phyloP scores from a whole-genome alignment of 2,113 vertebrate genomes.

The Pluvialis apricaria region DNA sequence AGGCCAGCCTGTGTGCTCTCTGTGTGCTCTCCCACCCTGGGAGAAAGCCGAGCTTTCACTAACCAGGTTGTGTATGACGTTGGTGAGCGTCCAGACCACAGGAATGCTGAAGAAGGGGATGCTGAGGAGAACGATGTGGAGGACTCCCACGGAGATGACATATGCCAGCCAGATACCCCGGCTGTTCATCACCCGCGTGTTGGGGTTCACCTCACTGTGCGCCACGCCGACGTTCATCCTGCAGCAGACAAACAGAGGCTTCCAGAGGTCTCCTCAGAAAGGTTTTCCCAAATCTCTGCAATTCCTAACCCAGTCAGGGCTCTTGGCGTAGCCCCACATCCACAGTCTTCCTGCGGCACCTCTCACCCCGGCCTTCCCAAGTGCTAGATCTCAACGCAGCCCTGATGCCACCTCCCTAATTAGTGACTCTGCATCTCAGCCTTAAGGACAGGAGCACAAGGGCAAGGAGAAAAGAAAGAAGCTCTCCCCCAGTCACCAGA shows the following conservation, averaged over 20 bases:
- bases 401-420: background rate
- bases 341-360: background rate
- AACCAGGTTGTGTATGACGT: constrained; percentile 94
- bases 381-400: background rate
- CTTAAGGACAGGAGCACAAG: background rate
- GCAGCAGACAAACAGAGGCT: background rate
- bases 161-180: constrained; percentile 94
- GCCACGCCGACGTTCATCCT: constrained; percentile 96
- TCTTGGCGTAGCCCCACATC: background rate
- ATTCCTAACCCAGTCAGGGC: too few species aligned
- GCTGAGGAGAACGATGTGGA: constrained; percentile 89
- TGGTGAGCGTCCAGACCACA: constrained; percentile 93
- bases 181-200: constrained; percentile 93
- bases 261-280: background rate
- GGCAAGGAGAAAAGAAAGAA: too few species aligned
- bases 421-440: rapidly evolving
- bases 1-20: too few species aligned
- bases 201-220: constrained; percentile 96
- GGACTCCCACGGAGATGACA: constrained; percentile 80
- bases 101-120: constrained; percentile 92
- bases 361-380: background rate
- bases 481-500: background rate
- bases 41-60: constrained; percentile 17
- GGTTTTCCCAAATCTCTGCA: background rate
- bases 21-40: too few species aligned